Base-by-base conservation (phyloP, 2,797 vertebrate genomes). In the Halcyon smyrnensis region DNA sequence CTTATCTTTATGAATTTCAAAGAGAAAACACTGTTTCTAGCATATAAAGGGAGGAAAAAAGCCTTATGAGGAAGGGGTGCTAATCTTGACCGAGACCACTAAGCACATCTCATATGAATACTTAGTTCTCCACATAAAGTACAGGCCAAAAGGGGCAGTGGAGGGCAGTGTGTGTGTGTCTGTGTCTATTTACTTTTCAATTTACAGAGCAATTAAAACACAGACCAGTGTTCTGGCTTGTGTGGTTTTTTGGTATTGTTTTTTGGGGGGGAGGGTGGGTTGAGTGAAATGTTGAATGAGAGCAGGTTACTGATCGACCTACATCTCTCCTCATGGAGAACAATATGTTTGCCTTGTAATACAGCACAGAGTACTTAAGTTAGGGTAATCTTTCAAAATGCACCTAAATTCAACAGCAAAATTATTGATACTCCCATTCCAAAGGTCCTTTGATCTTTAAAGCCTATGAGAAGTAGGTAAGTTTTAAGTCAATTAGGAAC, bases 11-110 rank as follows among this genome's bases (percentile, higher is more conserved):
- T 32, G 39, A 54, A 70, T 1, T 70, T 3, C 4, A 16, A 68
- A 69, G 43, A 69, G 17, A 45, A 69, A 89, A n/a, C 5, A 8
- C 10, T 36, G 2, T 16, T 68, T n/a, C 12, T 65, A 56, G 43
- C 1, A 1, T 8, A 9, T 15, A 69, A 53, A 56, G 1, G 1
- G 14, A 13, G 8, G 4, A 1, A 0, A 1, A 32, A 79, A 46
- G 1, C 11, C 8, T 7, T 15, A 0, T 34, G 3, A 53, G 34
- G 16, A 76, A 76, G 12, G 3, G 2, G 0, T 50, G 17, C 2
- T 68, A 39, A 85, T 69, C 19, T 83, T 76, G 36, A 8, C 28
- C 1, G 2, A 43, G 30, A 50, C 2, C 28, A 57, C 24, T 20
- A 64, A 36, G 7, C 8, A 28, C 2, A 15, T 15, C 4, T 59